Conservation (phyloP, 2,888 invertebrate genomes). For the Drosophila mimetica region DNA sequence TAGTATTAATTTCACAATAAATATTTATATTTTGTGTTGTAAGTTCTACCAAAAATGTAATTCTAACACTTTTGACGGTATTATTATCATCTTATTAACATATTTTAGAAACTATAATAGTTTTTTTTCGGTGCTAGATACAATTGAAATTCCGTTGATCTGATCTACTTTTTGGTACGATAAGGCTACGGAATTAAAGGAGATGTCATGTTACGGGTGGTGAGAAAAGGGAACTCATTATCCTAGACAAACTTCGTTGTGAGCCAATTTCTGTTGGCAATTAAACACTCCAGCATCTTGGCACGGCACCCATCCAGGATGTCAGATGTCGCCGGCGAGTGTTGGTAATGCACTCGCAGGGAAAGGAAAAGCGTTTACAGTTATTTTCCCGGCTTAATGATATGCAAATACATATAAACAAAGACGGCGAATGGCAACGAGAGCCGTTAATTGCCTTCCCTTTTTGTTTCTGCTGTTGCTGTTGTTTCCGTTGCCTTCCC, state of each 20-base stretch:
- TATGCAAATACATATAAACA: constrained; percentile 71
- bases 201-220: neutral
- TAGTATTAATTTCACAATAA: no score
- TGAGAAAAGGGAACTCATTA: constrained; percentile 23
- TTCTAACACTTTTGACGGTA: no score
- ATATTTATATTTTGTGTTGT: no score
- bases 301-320: constrained; percentile 26
- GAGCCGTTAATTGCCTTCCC: constrained; percentile 62
- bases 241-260: constrained; percentile 32
- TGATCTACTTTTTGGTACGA: neutral
- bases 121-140: no score
- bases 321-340: constrained; percentile 47
- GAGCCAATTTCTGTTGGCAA: constrained; percentile 37
- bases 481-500: constrained; percentile 36
- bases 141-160: constrained; percentile 31
- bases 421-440: constrained; percentile 52
- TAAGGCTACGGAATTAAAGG: no score
- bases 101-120: no score
- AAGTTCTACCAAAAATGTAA: no score
- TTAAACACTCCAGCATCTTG: constrained; percentile 28
- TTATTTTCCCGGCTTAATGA: constrained; percentile 66
- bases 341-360: constrained; percentile 63
- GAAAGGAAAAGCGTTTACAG: constrained; percentile 40
- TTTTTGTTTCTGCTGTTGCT: constrained; percentile 20
- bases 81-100: no score